phyloP scores from a whole-genome alignment of 2,888 invertebrate species.

The Dysmachus trigonus region DNA sequence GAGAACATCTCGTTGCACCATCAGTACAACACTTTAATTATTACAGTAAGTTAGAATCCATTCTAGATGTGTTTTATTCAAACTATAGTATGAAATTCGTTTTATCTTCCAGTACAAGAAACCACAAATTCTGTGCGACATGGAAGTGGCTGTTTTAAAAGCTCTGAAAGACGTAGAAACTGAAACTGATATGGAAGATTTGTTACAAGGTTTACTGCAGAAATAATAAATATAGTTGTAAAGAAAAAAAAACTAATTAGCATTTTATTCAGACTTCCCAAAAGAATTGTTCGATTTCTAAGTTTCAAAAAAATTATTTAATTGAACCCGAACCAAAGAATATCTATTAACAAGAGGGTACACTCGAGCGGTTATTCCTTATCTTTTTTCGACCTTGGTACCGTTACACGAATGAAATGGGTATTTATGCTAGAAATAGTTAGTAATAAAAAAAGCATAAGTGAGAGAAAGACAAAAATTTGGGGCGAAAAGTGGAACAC shows the following conservation, averaged over 20 bases:
- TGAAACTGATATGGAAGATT: conserved; percentile 61
- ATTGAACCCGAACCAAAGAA: too few species aligned
- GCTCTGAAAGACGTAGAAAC: conserved; percentile 62
- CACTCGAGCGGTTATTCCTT: too few species aligned
- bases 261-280: not conserved
- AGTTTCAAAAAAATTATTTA: too few species aligned
- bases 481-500: too few species aligned
- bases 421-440: too few species aligned
- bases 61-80: not conserved
- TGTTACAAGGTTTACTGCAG: conserved; percentile 58
- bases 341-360: too few species aligned
- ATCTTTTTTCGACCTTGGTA: too few species aligned
- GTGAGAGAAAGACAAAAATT: too few species aligned
- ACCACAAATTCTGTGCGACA: conserved; percentile 73
- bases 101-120: conserved; percentile 76
- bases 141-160: conserved; percentile 71
- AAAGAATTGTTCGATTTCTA: too few species aligned
- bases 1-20: conserved; percentile 73
- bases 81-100: not conserved
- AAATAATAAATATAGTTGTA: conserved; percentile 55
- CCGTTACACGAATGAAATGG: too few species aligned
- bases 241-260: not conserved
- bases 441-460: too few species aligned
- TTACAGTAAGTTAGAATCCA: conserved; percentile 67
- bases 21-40: conserved; percentile 80